These are phyloP conservation scores for Achlya flavicornis DNA, from an alignment of 2,888 invertebrate genomes.

Conservation along the genomic window DNA sequence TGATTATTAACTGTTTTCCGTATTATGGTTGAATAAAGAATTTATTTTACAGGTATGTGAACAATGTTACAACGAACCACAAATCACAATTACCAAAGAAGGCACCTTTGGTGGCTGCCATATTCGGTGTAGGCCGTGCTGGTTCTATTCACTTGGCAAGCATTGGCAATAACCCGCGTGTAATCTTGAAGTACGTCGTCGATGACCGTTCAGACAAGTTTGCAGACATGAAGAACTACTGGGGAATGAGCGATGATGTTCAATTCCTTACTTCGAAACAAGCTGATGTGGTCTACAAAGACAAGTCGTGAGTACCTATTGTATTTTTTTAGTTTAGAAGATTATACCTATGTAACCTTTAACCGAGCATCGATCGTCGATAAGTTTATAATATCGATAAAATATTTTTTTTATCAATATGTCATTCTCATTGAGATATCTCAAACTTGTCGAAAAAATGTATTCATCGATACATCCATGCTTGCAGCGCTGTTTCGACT, in stretches of 20 bases:
- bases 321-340: too few relatives aligned
- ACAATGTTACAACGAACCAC: slow-evolving; percentile 60
- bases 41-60: slow-evolving; percentile 59
- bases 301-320: slow-evolving; percentile 77
- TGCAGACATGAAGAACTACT: slow-evolving; percentile 72
- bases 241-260: slow-evolving; percentile 73
- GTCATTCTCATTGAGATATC: too few relatives aligned
- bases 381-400: too few relatives aligned
- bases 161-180: slow-evolving; percentile 73
- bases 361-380: too few relatives aligned
- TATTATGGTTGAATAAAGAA: too few relatives aligned
- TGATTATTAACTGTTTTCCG: too few relatives aligned
- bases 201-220: slow-evolving; percentile 79
- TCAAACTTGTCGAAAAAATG: too few relatives aligned
- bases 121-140: slow-evolving; percentile 85
- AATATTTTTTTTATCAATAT: too few relatives aligned
- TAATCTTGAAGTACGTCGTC: slow-evolving; percentile 81
- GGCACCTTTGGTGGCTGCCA: slow-evolving; percentile 70
- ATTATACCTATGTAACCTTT: too few relatives aligned
- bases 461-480: too few relatives aligned
- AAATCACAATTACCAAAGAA: slow-evolving; percentile 33
- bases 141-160: slow-evolving; percentile 84
- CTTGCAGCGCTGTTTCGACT: too few relatives aligned
- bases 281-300: slow-evolving; percentile 75
- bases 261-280: slow-evolving; percentile 77